Conservation (phyloP, 2,113 vertebrate genomes). For the Ctenodactylus gundi region DNA sequence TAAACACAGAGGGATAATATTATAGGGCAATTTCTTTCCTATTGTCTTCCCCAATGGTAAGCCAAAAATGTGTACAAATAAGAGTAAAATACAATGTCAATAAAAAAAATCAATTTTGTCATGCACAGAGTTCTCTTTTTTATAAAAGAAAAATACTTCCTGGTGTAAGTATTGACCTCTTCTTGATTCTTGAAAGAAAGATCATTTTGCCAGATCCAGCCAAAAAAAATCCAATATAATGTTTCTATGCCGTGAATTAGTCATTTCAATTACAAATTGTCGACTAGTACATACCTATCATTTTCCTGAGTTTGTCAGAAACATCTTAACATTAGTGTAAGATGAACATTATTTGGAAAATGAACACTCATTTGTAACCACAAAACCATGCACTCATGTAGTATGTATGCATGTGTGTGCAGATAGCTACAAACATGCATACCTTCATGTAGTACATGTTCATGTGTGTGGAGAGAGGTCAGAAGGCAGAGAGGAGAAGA, state of each 20-base stretch:
- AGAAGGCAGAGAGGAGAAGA: too few relatives aligned
- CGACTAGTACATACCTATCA: neutral
- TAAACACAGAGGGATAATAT: constrained; percentile 45
- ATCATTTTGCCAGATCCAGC: neutral
- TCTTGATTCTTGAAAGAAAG: constrained; percentile 39
- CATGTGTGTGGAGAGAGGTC: neutral
- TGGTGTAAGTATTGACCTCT: neutral
- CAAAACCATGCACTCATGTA: too few relatives aligned
- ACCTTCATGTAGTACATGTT: neutral
- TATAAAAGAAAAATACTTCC: constrained; percentile 10
- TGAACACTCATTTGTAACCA: too few relatives aligned
- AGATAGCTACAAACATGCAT: neutral
- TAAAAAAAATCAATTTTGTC: constrained; percentile 48
- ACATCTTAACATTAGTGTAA: neutral
- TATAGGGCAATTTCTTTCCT: constrained; percentile 51
- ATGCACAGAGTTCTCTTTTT: neutral
- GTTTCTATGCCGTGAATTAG: neutral
- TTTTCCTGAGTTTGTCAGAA: constrained; percentile 16
- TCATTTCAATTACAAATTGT: neutral
- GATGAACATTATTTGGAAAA: neutral
- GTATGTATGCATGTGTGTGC: too few relatives aligned
- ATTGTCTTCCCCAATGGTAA: constrained; percentile 35
- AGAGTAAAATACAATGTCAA: neutral
- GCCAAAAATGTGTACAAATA: constrained; percentile 29
- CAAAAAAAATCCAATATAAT: neutral